Percentiles rank a stretch among this genome's conserved stretches.
Conservation (phyloP, 2,113 vertebrate species). For the cat (Felis catus) region F.catus_Fca126_mat1.0 CM031415.1:82326001-82326500, state of each 20-base stretch:
- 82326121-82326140: neutral
- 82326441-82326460: slow-evolving; percentile 48
- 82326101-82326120: neutral
- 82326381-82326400: neutral
- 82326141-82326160: neutral
- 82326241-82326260: neutral
- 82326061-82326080: neutral
- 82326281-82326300: neutral
- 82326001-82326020: neutral
- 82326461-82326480: neutral
- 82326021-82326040: neutral
- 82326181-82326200: neutral
- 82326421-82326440: neutral
- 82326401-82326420: neutral
- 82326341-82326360: slow-evolving; percentile 20
- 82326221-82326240: neutral
- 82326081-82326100: neutral
- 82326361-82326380: neutral
- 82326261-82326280: neutral
- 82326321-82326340: neutral
- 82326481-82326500: neutral
- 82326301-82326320: slow-evolving; percentile 6
- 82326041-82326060: neutral
- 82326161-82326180: neutral
- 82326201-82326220: neutral